Base-by-base conservation (phyloP, 1,140 invertebrate species). In the Diplogasteroides magnus region DNA sequence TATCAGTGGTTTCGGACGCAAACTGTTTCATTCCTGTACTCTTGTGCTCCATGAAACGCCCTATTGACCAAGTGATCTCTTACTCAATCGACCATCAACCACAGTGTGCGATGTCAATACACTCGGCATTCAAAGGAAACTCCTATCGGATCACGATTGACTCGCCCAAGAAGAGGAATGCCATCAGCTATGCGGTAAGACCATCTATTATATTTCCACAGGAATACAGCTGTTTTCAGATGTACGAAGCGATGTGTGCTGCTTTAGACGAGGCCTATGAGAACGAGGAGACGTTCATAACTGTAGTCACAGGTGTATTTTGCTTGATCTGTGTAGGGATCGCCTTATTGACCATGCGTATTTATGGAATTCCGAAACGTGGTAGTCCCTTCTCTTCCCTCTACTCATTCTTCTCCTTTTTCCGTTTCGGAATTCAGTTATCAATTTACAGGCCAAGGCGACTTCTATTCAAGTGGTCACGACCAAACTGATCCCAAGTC, bases 401-500 rank as follows among this genome's bases (percentile, higher is more conserved):
- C n/a, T n/a, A n/a, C n/a, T n/a, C n/a, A n/a, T n/a, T n/a, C n/a
- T n/a, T n/a, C n/a, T n/a, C n/a, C n/a, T n/a, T n/a, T n/a, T 1
- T 25, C 13, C 6, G 29, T 28, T 71, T 2, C 13, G 14, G 57
- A 58, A 1, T 70, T 65, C 32, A 58, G 57, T 69, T n/a, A 69
- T 48, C 6, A 28, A 23, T 67, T 28, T 67, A 19, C 68, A 85
- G 85, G 90, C n/a, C 84, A 86, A 64, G 91, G 90, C 31, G 87
- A 90, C 64, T 92, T 88, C 82, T 95, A 89, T 79, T 89, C 88
- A 68, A 91, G 91, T 84, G 93, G 92, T 26, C 93, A 91, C 87
- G 92, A 95, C 81, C n/a, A n/a, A n/a, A n/a, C n/a, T n/a, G n/a
- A n/a, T n/a, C n/a, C n/a, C n/a, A n/a, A n/a, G n/a, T n/a, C n/a